phyloP scores from a whole-genome alignment of 2,113 vertebrate genomes.

The Sphaerodactylus townsendi region DNA sequence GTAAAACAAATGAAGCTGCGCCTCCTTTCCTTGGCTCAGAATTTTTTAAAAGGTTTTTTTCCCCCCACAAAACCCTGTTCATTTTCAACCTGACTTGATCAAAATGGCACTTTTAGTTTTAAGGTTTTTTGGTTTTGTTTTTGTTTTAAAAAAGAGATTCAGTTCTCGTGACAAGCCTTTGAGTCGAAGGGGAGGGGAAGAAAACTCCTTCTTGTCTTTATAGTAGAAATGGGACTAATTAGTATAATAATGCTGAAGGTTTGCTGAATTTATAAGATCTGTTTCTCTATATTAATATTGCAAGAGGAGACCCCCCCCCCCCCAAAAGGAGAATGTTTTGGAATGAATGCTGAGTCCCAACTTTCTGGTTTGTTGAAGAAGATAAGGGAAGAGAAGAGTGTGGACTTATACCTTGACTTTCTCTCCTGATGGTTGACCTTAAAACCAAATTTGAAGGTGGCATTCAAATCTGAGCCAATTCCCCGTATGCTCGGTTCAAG shows the following conservation, averaged over 20 bases:
- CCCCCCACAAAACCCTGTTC: conserved; percentile 8
- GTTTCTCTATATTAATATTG: conserved; percentile 34
- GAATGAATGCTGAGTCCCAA: neutral
- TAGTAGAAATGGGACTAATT: conserved; percentile 56
- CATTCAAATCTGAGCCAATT: too few relatives aligned
- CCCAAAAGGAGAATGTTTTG: neutral
- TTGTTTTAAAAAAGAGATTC: conserved; percentile 34
- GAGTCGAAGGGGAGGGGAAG: conserved; percentile 20
- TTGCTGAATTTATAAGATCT: conserved; percentile 41
- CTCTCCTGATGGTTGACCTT: too few relatives aligned
- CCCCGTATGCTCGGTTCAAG: too few relatives aligned
- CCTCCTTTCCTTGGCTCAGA: neutral
- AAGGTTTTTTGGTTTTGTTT: too few relatives aligned
- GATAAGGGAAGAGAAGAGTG: too few relatives aligned
- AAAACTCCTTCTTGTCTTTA: conserved; percentile 36
- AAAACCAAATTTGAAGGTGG: too few relatives aligned
- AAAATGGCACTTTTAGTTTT: conserved; percentile 53
- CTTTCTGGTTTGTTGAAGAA: conserved; percentile 23
- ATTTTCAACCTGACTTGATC: conserved; percentile 56
- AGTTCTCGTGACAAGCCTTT: conserved; percentile 50
- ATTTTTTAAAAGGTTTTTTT: too few relatives aligned
- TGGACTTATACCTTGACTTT: too few relatives aligned
- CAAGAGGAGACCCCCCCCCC: neutral
- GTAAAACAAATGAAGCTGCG: conserved; percentile 11
- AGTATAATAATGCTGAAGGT: conserved; percentile 43